Evolutionary conservation across 2,888 invertebrate genomes (phyloP), one percentile per base, ranked within the genome.

Genomic region (Criorhina ranunculi): DNA sequence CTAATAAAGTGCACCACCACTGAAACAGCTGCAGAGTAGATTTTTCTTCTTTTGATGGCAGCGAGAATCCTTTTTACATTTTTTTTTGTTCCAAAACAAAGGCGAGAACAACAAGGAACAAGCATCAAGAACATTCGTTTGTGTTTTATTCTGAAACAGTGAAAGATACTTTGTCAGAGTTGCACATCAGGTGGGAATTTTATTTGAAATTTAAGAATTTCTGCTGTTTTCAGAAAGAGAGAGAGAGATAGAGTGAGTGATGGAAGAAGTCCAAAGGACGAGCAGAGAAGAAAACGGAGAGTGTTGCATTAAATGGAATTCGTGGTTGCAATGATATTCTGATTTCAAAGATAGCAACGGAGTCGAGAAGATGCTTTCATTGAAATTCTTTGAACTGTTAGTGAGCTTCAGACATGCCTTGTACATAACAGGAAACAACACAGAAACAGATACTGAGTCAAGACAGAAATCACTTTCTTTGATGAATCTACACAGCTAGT

Each of bases 1-100:
- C 59, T 72, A 72, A 77, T 82, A 83, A 78, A 83, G 78, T 83
- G 73, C 60, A 82, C 29, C 49, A 29, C 2, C 17, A 17, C 19
- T 15, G 42, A 5, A 49, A 12, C 15, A 57, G 24, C 12, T 49
- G 55, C 35, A n/a, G 17, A 49, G 44, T 53, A 1, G 15, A n/a
- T 4, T 35, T 51, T n/a, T 15, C 9, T 35, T 57, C 44, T 57
- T 46, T 70, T 57, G 37, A 40, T 12, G 19, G 8, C 9, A 15
- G 19, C 12, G 9, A 53, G 33, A 3, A 24, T 40, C 44, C 59
- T 9, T 60, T 33, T n/a, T n/a, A n/a, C n/a, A n/a, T n/a, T n/a
- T 40, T 51, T 51, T 49, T 31, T 49, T 31, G 19, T 44, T 5
- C 9, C 31, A 35, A 2, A 51, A 40, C n/a, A 46, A 64, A 24